A percentile compares a stretch with the other conserved stretches of the same genome.
phyloP scores from a whole-genome alignment of 1,140 invertebrate species.

The Ceratina japonica region DNA sequence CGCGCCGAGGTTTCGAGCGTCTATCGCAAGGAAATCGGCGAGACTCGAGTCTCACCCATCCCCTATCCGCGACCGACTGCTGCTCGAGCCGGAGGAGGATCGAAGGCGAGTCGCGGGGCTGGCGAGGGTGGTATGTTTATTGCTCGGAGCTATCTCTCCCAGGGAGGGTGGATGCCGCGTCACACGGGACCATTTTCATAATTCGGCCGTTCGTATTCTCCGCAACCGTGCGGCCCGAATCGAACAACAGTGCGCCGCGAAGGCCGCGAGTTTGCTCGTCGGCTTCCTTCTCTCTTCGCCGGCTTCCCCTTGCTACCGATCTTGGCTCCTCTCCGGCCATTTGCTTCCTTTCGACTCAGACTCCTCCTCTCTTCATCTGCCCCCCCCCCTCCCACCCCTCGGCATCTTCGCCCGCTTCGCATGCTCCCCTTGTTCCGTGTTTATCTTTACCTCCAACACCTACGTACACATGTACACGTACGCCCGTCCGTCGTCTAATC shows the following conservation, averaged over 20 bases:
- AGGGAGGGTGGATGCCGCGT: constrained; percentile 76
- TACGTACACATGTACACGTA: neutral
- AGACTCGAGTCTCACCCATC: constrained; percentile 27
- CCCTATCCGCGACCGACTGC: constrained; percentile 53
- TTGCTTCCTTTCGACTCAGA: constrained; percentile 37
- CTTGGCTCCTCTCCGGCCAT: constrained; percentile 24
- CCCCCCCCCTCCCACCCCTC: constrained; percentile 6
- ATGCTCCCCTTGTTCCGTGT: neutral
- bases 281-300: constrained; percentile 36
- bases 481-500: neutral
- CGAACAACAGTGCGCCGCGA: constrained; percentile 74
- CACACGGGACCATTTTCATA: constrained; percentile 81
- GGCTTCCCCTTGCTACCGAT: constrained; percentile 26
- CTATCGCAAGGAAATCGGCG: constrained; percentile 28
- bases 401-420: constrained; percentile 19
- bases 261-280: constrained; percentile 52
- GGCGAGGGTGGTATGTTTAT: constrained; percentile 75
- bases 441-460: neutral
- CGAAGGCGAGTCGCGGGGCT: constrained; percentile 42
- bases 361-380: constrained; percentile 29
- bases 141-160: constrained; percentile 77
- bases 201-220: constrained; percentile 82
- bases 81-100: constrained; percentile 42
- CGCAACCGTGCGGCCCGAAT: constrained; percentile 75
- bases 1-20: constrained; percentile 24